These are phyloP conservation scores for Lethrus apterus DNA, from an alignment of 1,140 invertebrate genomes.

Conservation along the genomic window DNA sequence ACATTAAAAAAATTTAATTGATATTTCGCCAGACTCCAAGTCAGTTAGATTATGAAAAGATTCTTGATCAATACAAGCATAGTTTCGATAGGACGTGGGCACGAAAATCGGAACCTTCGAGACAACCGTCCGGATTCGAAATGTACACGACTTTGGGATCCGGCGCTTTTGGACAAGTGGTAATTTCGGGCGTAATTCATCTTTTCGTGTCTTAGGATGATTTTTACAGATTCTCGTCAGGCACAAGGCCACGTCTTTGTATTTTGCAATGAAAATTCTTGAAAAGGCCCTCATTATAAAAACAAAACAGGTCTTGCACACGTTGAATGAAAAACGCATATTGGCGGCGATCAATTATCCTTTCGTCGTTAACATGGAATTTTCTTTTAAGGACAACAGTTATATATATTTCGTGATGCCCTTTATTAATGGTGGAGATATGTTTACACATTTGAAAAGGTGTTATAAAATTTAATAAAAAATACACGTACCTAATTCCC, in stretches of 20 bases:
- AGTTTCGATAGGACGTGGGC: slow-evolving; percentile 26
- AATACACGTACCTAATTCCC: neutral
- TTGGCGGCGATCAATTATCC: slow-evolving; percentile 44
- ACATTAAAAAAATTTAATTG: too few relatives aligned
- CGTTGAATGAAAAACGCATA: slow-evolving; percentile 78
- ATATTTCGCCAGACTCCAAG: slow-evolving; percentile 5
- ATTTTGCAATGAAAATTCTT: slow-evolving; percentile 79
- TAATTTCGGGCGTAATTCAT: slow-evolving; percentile 47
- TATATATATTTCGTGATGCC: slow-evolving; percentile 78
- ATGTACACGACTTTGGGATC: slow-evolving; percentile 60
- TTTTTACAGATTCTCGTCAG: slow-evolving; percentile 61
- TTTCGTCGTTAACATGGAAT: slow-evolving; percentile 53
- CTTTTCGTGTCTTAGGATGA: slow-evolving; percentile 58
- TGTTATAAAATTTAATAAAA: slow-evolving; percentile 1
- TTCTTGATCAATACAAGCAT: slow-evolving; percentile 23
- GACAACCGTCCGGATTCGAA: slow-evolving; percentile 24
- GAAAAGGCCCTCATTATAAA: slow-evolving; percentile 81
- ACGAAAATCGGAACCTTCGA: slow-evolving; percentile 15
- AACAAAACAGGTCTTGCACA: slow-evolving; percentile 79
- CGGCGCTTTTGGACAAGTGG: slow-evolving; percentile 82
- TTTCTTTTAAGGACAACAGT: slow-evolving; percentile 78
- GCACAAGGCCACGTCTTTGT: slow-evolving; percentile 57
- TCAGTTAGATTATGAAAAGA: slow-evolving; percentile 19
- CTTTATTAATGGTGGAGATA: slow-evolving; percentile 75
- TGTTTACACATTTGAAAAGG: slow-evolving; percentile 68